Evolutionary conservation across 1,140 invertebrate genomes (phyloP).

Genomic region (Telenomus remus): DNA sequence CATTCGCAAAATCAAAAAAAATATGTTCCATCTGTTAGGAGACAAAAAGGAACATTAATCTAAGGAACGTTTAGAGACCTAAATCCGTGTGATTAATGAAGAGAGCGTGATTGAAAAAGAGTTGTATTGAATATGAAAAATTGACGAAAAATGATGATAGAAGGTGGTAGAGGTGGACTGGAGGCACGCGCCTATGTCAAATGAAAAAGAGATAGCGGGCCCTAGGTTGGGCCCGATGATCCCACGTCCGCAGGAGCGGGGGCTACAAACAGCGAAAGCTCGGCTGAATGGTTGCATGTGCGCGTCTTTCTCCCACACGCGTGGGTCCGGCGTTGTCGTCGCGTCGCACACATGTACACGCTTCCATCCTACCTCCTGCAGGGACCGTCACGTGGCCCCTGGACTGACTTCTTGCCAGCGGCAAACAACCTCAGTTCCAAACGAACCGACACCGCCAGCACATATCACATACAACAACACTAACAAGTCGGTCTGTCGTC

Average conservation of each 20-base stretch:
- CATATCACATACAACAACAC: conserved; percentile 42
- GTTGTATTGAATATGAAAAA: not conserved
- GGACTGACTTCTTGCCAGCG: conserved; percentile 59
- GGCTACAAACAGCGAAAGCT: not conserved
- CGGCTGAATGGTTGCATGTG: conserved; percentile 25
- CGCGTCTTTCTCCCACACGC: conserved; percentile 55
- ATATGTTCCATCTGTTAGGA: too few relatives aligned
- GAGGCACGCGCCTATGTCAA: not conserved
- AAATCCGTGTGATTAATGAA: too few relatives aligned
- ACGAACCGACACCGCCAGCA: conserved; percentile 70
- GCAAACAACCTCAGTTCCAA: conserved; percentile 69
- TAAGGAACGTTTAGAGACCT: too few relatives aligned
- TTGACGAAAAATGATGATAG: not conserved
- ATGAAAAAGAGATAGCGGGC: conserved; percentile 1
- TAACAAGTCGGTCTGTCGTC: conserved; percentile 16
- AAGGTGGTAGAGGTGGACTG: not conserved
- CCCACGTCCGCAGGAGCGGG: not conserved
- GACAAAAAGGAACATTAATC: too few relatives aligned
- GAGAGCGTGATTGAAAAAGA: not conserved
- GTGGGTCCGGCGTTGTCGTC: conserved; percentile 51
- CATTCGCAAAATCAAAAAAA: too few relatives aligned
- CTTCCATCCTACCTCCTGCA: conserved; percentile 65
- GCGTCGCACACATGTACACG: conserved; percentile 51
- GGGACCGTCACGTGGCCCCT: conserved; percentile 69
- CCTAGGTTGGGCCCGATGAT: not conserved